These are phyloP conservation scores for Quadriops clusia DNA, from an alignment of 2,888 invertebrate species.

Conservation along the genomic window DNA sequence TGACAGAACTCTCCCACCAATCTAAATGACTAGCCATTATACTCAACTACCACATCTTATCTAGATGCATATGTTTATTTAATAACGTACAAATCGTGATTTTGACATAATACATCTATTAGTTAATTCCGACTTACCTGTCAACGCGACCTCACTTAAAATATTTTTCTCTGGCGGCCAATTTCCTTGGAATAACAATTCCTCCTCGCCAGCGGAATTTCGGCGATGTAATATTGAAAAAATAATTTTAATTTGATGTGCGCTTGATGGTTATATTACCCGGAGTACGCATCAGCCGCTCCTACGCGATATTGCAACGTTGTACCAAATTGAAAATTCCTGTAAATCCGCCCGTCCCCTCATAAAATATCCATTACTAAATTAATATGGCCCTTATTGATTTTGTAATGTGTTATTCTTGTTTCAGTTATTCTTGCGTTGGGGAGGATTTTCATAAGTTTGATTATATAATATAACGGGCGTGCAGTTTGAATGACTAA, in stretches of 20 bases:
- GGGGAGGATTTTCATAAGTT: too few relatives aligned
- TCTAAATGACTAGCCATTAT: slow-evolving; percentile 15
- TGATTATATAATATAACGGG: too few relatives aligned
- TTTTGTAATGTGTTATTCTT: slow-evolving; percentile 20
- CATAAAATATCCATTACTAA: slow-evolving; percentile 31
- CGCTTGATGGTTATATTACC: slow-evolving; percentile 21
- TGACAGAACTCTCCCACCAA: slow-evolving; percentile 12
- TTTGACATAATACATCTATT: slow-evolving; percentile 12
- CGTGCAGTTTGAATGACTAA: too few relatives aligned
- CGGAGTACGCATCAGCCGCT: slow-evolving; percentile 21
- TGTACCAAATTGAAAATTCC: slow-evolving; percentile 31
- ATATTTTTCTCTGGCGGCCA: too few relatives aligned
- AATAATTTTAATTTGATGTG: slow-evolving; percentile 11
- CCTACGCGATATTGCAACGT: slow-evolving; percentile 20
- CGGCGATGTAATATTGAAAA: too few relatives aligned
- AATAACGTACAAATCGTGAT: slow-evolving; percentile 13
- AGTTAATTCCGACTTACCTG: slow-evolving; percentile 10
- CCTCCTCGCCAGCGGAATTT: too few relatives aligned
- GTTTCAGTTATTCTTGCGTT: too few relatives aligned
- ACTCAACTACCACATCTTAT: slow-evolving; percentile 15
- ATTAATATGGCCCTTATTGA: slow-evolving; percentile 27
- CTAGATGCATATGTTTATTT: slow-evolving; percentile 16
- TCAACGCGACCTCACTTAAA: slow-evolving; percentile 6
- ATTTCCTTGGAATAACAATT: too few relatives aligned
- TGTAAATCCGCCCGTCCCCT: slow-evolving; percentile 27